Evolutionary conservation across 2,888 invertebrate species (phyloP), one percentile per base, ranked within the genome.

Genomic region (Callosobruchus maculatus): DNA sequence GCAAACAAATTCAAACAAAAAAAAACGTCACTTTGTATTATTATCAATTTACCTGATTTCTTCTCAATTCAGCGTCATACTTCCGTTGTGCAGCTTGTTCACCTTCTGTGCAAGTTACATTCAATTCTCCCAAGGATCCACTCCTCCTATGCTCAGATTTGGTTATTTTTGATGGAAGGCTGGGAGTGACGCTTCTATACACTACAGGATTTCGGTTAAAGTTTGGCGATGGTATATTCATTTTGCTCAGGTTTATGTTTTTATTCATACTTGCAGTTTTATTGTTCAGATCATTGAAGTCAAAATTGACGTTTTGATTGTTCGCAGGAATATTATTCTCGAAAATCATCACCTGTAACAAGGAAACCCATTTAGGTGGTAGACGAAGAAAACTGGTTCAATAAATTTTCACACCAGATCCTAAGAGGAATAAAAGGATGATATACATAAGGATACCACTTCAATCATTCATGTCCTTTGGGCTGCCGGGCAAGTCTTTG

Each of bases 131-230:
- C 18, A 84, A 73, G 0, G 85, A 85, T 20, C 85, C 86, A 72
- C 85, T 85, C 77, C 84, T 80, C 73, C 84, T 76, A 68, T 83
- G 81, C 70, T 85, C 81, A 20, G 81, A 74, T 78, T 83, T 82
- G 76, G 81, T 78, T 22, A 77, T 70, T 30, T 81, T 81, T 9
- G 82, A 79, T 21, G 82, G 79, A 4, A 87, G 86, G 78, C 84
- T 85, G 1, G 87, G 85, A 0, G 87, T 86, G 20, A 85, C 79
- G 75, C 86, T 87, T 75, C 87, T 79, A 71, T 82, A 76, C 68
- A 77, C 75, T 0, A 88, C 88, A 0, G 89, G 89, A 81, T 89
- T 89, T 21, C 89, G 86, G 83, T 89, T 89, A 79, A 88, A 90
- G 22, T 88, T 88, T 0, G 90, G 89, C 78, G 89, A 89, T 0